A percentile compares a stretch with the other conserved stretches of the same genome.
Conservation (phyloP, 2,888 invertebrate species). For the Cryptus viduatorius region DNA sequence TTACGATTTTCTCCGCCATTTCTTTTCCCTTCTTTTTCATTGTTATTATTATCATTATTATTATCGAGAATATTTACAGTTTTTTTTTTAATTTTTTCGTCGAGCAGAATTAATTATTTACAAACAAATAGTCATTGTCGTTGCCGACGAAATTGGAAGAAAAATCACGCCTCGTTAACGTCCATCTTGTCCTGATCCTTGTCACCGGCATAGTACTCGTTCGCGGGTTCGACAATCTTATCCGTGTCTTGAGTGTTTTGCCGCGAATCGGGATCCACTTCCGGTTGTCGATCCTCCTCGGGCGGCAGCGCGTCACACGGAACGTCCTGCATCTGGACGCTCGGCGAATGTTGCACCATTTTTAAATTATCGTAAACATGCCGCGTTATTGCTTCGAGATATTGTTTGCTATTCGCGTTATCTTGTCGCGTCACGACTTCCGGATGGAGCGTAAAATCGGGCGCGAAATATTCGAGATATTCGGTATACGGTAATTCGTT, state of each 20-base stretch:
- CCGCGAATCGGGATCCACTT: slow-evolving; percentile 93
- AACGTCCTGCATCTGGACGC: slow-evolving; percentile 98
- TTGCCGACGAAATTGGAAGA: not conserved
- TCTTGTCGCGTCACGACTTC: slow-evolving; percentile 94
- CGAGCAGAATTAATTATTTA: slow-evolving; percentile 16
- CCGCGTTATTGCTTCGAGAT: slow-evolving; percentile 95
- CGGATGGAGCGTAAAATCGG: slow-evolving; percentile 98
- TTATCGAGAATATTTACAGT: slow-evolving; percentile 46
- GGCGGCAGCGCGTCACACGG: slow-evolving; percentile 93
- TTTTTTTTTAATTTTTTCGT: not conserved
- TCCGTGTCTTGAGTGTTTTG: slow-evolving; percentile 92
- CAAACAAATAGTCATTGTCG: slow-evolving; percentile 10
- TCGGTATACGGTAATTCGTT: slow-evolving; percentile 98
- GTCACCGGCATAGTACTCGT: slow-evolving; percentile 96
- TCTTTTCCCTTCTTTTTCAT: too few relatives aligned
- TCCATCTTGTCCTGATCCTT: slow-evolving; percentile 94
- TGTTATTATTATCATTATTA: not conserved
- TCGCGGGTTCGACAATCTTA: slow-evolving; percentile 92
- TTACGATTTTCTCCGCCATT: too few relatives aligned
- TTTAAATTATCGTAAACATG: slow-evolving; percentile 97
- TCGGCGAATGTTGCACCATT: slow-evolving; percentile 96
- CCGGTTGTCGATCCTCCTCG: slow-evolving; percentile 90
- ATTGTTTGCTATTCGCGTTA: slow-evolving; percentile 98
- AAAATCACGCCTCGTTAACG: slow-evolving; percentile 84
- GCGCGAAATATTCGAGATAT: slow-evolving; percentile 98